phyloP scores from a whole-genome alignment of 2,888 invertebrate species.

The Myopa tessellatipennis region DNA sequence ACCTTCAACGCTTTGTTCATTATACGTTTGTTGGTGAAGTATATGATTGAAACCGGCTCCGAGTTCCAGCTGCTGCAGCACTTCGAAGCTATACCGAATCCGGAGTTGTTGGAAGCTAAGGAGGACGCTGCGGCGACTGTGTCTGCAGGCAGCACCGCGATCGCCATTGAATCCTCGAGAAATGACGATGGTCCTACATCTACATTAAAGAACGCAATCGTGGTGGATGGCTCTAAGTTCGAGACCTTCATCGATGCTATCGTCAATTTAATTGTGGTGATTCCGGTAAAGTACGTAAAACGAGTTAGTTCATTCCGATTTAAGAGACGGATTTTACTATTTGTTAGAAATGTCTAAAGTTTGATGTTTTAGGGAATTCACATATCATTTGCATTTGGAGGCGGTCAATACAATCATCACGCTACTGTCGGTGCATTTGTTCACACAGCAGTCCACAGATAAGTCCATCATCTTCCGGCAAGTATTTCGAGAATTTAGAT shows the following conservation, averaged over 20 bases:
- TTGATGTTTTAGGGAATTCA: constrained; percentile 75
- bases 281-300: constrained; percentile 64
- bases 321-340: neutral
- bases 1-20: constrained; percentile 93
- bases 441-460: constrained; percentile 77
- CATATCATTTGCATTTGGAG: constrained; percentile 88
- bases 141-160: constrained; percentile 51
- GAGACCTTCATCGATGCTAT: constrained; percentile 67
- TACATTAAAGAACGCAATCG: constrained; percentile 49
- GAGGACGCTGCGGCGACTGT: constrained; percentile 48
- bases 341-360: constrained; percentile 3
- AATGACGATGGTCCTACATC: constrained; percentile 45
- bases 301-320: neutral
- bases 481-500: neutral
- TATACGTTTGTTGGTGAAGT: constrained; percentile 85
- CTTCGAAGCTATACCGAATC: constrained; percentile 74
- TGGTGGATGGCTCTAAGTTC: constrained; percentile 67
- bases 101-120: constrained; percentile 54
- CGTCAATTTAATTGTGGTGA: constrained; percentile 67
- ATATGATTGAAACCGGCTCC: constrained; percentile 88
- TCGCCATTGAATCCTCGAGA: constrained; percentile 58
- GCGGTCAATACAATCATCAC: constrained; percentile 88
- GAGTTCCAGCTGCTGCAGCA: constrained; percentile 90
- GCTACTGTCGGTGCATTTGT: constrained; percentile 89
- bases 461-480: constrained; percentile 74